Percentiles rank a stretch among this genome's conserved stretches.
Conservation (phyloP, 1,140 invertebrate genomes). For the Pollicipes pollicipes region DNA sequence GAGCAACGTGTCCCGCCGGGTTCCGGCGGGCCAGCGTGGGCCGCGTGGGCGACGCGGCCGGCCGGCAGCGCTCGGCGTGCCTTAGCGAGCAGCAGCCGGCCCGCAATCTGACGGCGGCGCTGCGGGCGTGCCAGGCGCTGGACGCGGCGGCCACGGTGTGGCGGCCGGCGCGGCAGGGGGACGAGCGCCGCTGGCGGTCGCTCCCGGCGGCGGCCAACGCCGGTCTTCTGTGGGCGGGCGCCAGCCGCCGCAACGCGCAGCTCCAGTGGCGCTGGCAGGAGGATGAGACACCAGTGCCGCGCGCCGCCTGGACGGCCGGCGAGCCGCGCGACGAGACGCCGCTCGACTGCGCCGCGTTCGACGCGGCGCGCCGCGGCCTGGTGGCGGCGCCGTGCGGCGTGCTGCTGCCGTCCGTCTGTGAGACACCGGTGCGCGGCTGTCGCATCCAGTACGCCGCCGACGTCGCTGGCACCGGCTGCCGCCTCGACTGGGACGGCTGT, state of each 20-base stretch:
- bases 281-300: background rate
- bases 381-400: background rate
- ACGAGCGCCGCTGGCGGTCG: background rate
- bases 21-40: background rate
- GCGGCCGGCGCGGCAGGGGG: too few relatives aligned
- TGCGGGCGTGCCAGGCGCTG: background rate
- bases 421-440: background rate
- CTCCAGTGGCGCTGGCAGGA: background rate
- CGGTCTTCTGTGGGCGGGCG: background rate
- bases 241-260: background rate
- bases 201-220: too few relatives aligned
- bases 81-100: background rate
- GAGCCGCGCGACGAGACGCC: background rate
- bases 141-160: background rate
- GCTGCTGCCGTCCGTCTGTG: background rate
- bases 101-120: background rate
- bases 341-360: background rate
- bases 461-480: background rate
- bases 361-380: background rate
- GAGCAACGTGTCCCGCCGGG: background rate
- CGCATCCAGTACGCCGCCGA: too few relatives aligned
- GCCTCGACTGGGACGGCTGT: background rate
- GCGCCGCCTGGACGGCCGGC: background rate
- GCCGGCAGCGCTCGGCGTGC: background rate
- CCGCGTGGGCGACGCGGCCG: background rate